Percentiles rank a stretch among this genome's conserved stretches.
phyloP scores from a whole-genome alignment of 2,797 vertebrate species.

The Oreochromis grahami region DNA sequence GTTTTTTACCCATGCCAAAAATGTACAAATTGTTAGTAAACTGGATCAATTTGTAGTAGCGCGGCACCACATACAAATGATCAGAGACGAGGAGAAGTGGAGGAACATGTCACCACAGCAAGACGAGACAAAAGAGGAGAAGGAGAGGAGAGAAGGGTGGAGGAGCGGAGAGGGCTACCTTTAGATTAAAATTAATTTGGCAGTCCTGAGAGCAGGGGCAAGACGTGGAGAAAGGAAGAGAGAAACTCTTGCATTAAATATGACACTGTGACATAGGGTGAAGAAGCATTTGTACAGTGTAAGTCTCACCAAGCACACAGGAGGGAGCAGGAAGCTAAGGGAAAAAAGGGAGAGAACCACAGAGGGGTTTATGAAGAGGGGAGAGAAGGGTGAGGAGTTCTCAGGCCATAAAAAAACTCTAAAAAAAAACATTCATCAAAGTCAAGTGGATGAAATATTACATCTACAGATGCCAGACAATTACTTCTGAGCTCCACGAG shows the following conservation, averaged over 20 bases:
- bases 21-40: slow-evolving; percentile 53
- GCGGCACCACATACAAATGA: slow-evolving; percentile 32
- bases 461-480: background rate
- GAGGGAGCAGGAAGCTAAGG: slow-evolving; percentile 39
- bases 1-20: background rate
- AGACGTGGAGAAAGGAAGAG: slow-evolving; percentile 47
- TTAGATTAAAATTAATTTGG: slow-evolving; percentile 70
- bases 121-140: slow-evolving; percentile 3
- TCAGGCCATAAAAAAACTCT: background rate
- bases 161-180: slow-evolving; percentile 54
- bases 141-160: background rate
- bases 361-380: slow-evolving; percentile 30
- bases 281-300: slow-evolving; percentile 50
- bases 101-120: slow-evolving; percentile 18
- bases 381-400: background rate
- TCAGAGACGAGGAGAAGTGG: slow-evolving; percentile 8
- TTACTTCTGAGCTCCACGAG: background rate
- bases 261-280: slow-evolving; percentile 45
- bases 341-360: slow-evolving; percentile 30
- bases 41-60: slow-evolving; percentile 41
- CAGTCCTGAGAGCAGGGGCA: slow-evolving; percentile 70
- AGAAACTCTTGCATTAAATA: slow-evolving; percentile 69
- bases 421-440: background rate
- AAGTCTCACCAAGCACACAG: slow-evolving; percentile 59
- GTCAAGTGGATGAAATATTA: background rate